These are phyloP conservation scores for Rhincodon typus DNA, from an alignment of 2,797 vertebrate species.

Conservation along the genomic window DNA sequence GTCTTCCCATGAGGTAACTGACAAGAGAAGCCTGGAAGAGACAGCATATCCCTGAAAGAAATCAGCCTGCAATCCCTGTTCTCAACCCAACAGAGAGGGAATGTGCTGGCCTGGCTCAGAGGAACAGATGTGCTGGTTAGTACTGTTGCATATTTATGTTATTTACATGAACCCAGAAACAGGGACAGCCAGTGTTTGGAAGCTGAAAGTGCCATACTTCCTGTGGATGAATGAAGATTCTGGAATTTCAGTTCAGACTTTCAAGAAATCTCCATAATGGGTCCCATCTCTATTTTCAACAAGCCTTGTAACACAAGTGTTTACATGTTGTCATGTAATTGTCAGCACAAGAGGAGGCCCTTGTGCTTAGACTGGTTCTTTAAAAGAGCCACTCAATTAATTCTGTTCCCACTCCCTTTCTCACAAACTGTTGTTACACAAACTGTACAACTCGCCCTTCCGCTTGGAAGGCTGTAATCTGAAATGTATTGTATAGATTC, in stretches of 20 bases:
- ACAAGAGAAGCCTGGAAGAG: background rate
- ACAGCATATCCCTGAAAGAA: background rate
- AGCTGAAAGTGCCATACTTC: no score
- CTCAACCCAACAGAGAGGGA: no score
- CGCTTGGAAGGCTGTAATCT: background rate
- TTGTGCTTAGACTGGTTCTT: background rate
- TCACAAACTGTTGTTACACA: background rate
- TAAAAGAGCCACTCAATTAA: background rate
- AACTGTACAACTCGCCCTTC: background rate
- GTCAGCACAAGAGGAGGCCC: background rate
- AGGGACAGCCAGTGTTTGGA: no score
- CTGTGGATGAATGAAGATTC: no score
- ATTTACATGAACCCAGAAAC: no score
- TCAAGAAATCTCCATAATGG: background rate
- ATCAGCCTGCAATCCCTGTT: background rate
- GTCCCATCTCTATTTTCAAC: background rate
- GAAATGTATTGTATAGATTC: background rate
- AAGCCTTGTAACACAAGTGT: background rate
- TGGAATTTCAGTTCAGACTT: background rate
- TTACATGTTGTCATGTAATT: background rate
- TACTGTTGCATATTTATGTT: background rate
- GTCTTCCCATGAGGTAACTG: no score
- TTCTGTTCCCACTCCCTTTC: background rate
- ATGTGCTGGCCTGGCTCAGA: background rate
- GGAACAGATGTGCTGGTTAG: background rate